Percentiles rank a stretch among this genome's conserved stretches.
These are phyloP conservation scores for Cepaea nemoralis DNA, from an alignment of 1,140 invertebrate genomes.

Conservation along the genomic window DNA sequence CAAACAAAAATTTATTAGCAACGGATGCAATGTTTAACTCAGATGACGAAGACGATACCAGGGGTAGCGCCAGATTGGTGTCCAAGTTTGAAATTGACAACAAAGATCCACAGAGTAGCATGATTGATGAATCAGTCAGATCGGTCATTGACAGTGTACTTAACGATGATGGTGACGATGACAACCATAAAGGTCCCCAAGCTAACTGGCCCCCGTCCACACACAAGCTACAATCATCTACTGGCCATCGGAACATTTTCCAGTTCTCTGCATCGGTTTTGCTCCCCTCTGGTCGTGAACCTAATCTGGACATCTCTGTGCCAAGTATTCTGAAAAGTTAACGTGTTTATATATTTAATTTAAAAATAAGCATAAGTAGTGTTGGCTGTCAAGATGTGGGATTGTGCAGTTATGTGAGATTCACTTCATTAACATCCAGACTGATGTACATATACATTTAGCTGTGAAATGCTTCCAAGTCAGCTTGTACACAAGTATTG, in stretches of 20 bases:
- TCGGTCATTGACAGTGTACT: slow-evolving; percentile 34
- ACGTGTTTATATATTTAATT: too few relatives aligned
- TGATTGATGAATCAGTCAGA: slow-evolving; percentile 36
- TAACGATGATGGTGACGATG: slow-evolving; percentile 28
- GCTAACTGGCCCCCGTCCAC: slow-evolving; percentile 1
- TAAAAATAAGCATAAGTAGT: too few relatives aligned
- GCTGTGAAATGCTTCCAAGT: too few relatives aligned
- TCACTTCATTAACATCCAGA: too few relatives aligned
- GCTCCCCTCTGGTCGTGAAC: background rate
- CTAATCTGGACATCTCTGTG: slow-evolving; percentile 21
- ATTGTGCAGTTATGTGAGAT: too few relatives aligned
- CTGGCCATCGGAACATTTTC: background rate
- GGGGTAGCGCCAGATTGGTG: background rate
- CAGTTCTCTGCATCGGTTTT: background rate
- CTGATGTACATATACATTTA: too few relatives aligned
- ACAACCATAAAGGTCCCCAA: slow-evolving; percentile 16
- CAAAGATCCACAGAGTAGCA: slow-evolving; percentile 39
- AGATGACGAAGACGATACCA: slow-evolving; percentile 12
- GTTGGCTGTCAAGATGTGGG: too few relatives aligned
- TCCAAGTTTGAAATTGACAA: slow-evolving; percentile 37
- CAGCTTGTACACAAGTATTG: too few relatives aligned
- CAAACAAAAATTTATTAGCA: slow-evolving; percentile 24
- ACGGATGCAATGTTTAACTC: slow-evolving; percentile 37
- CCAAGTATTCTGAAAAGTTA: slow-evolving; percentile 28
- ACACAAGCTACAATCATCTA: background rate